A percentile compares a stretch with the other conserved stretches of the same genome.
Conservation (phyloP, 2,888 invertebrate genomes). For the Polyommatus iphigenia region DNA sequence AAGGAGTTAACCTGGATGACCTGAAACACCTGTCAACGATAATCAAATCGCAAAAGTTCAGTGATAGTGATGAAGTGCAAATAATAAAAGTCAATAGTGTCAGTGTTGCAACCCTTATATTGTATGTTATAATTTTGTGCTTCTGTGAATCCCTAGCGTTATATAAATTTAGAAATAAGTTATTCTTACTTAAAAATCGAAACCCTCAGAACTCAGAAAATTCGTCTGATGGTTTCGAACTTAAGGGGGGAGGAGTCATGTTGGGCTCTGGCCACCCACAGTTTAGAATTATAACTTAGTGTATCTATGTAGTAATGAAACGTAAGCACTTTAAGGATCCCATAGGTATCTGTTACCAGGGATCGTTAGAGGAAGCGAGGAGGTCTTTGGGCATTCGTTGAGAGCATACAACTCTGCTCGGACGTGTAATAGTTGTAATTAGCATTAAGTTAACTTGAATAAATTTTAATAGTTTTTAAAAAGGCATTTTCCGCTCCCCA, state of each 20-base stretch:
- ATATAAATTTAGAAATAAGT: slow-evolving; percentile 26
- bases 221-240: slow-evolving; percentile 30
- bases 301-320: too few relatives aligned
- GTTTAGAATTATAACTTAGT: too few relatives aligned
- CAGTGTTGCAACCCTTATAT: slow-evolving; percentile 25
- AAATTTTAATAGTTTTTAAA: too few relatives aligned
- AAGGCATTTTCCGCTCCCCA: too few relatives aligned
- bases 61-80: slow-evolving; percentile 25
- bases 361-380: too few relatives aligned
- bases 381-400: too few relatives aligned
- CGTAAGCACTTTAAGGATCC: too few relatives aligned
- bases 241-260: slow-evolving; percentile 33
- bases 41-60: slow-evolving; percentile 15
- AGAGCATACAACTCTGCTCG: too few relatives aligned
- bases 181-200: background rate
- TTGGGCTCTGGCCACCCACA: background rate
- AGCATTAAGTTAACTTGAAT: too few relatives aligned
- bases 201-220: slow-evolving; percentile 18
- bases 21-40: slow-evolving; percentile 26
- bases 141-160: background rate
- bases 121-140: slow-evolving; percentile 20
- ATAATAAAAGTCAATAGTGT: slow-evolving; percentile 31
- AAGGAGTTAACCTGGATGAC: slow-evolving; percentile 32
- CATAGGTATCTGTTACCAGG: too few relatives aligned
- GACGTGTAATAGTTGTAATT: too few relatives aligned